Conservation (phyloP, 2,888 invertebrate species). For the Euclidia mi region DNA sequence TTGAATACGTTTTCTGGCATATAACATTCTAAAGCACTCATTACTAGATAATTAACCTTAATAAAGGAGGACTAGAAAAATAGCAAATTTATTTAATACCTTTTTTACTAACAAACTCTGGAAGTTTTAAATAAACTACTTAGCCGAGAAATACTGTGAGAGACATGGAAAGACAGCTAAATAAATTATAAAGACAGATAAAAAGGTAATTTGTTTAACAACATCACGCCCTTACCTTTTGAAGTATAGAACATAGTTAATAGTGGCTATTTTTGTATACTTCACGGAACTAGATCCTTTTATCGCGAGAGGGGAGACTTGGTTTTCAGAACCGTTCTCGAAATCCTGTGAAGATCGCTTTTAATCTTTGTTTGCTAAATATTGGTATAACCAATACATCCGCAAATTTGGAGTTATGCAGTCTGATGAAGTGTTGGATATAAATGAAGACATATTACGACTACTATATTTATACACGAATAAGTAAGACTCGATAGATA, state of each 20-base stretch:
- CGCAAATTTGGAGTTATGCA: too few relatives aligned
- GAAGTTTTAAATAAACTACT: conserved; percentile 25
- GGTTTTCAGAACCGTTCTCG: conserved; percentile 30
- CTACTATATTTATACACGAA: too few relatives aligned
- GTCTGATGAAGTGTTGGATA: too few relatives aligned
- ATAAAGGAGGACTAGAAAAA: conserved; percentile 7
- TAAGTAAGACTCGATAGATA: too few relatives aligned
- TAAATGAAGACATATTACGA: too few relatives aligned
- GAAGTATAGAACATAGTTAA: conserved; percentile 42
- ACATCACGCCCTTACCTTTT: conserved; percentile 39
- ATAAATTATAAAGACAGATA: conserved; percentile 23
- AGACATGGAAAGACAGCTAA: conserved; percentile 16
- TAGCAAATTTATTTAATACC: conserved; percentile 13
- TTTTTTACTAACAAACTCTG: conserved; percentile 19
- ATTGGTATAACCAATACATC: background rate
- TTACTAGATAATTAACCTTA: conserved; percentile 3
- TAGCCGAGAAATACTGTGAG: conserved; percentile 21
- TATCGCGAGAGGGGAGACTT: conserved; percentile 25
- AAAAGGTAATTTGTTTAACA: conserved; percentile 36
- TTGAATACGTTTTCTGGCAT: background rate
- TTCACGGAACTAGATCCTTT: conserved; percentile 46
- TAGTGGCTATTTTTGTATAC: conserved; percentile 31
- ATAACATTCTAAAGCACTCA: background rate
- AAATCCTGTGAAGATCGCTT: background rate
- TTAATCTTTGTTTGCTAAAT: conserved; percentile 5